Base-by-base conservation (phyloP, 2,888 invertebrate species). In the Spisula subtruncata region DNA sequence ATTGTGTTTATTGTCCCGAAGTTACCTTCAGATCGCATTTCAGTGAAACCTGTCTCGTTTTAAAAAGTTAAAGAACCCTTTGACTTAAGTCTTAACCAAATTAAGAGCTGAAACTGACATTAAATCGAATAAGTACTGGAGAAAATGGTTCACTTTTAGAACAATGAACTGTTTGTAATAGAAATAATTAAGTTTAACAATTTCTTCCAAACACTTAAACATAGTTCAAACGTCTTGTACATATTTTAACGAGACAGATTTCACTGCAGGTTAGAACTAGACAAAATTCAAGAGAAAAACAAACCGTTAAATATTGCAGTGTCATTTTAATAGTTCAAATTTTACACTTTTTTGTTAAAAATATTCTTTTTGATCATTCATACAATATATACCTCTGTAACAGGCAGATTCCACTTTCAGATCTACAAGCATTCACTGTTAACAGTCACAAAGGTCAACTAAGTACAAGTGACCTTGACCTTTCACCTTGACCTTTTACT, bases 321-420 rank as follows among this genome's bases (percentile, higher is more conserved):
- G 91, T 91, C 88, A 88, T 91, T 90, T 91, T 89, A 91, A 89
- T 89, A 89, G 88, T 91, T 87, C 85, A 91, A 91, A 86, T 91
- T 91, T 87, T 91, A 91, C 91, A 91, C 91, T 91, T 91, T 75
- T 87, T 90, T 89, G 87, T 89, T 91, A 89, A 91, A 90, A 91
- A 91, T 91, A 91, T 89, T 90, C 85, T 90, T 48, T 79, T 88
- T 81, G 89, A 91, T 29, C 89, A 92, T 89, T 84, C 90, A 86
- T 88, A 75, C 87, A 88, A 84, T 48, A 35, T 35, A 75, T 75
- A 75, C 14, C 29, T 75, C 32, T 35, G 32, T 35, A 32, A 35
- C 75, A 75, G 75, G 18, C 75, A 75, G 35, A 75, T 14, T 29
- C 1, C 8, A 35, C 12, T 32, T 35, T 16, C 75, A 75, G 60